Percentiles rank a stretch among this genome's conserved stretches.
Evolutionary conservation across 2,888 invertebrate genomes (phyloP).

Genomic region (Hemaris fuciformis): DNA sequence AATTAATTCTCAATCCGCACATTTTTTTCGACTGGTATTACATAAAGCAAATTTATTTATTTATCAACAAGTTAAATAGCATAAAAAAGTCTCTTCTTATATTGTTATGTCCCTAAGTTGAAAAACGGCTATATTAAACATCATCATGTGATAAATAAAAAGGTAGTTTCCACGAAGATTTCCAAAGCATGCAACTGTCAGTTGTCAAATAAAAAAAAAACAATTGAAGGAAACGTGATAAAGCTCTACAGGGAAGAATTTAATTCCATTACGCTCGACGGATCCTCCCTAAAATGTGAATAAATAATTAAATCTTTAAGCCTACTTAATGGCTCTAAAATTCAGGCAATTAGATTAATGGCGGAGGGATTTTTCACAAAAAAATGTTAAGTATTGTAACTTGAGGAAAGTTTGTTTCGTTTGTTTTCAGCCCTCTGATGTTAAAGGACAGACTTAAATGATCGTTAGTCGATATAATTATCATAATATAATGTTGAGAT

Average conservation of each 20-base stretch:
- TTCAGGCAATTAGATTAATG: constrained; percentile 40
- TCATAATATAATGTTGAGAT: too few species aligned
- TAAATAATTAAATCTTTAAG: constrained; percentile 27
- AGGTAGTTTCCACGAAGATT: too few species aligned
- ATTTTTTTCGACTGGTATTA: too few species aligned
- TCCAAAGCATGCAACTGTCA: neutral
- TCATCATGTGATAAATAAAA: too few species aligned
- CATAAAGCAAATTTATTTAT: too few species aligned
- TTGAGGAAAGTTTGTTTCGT: neutral
- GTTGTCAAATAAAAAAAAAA: neutral
- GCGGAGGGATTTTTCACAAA: constrained; percentile 26
- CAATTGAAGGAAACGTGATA: neutral
- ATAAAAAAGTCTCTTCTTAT: too few species aligned
- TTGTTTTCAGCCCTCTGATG: neutral
- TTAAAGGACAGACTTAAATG: neutral
- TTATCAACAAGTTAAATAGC: too few species aligned
- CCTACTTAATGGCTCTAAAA: constrained; percentile 30
- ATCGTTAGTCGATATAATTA: too few species aligned
- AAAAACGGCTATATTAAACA: too few species aligned
- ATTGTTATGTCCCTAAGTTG: too few species aligned
- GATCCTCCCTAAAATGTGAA: constrained; percentile 21
- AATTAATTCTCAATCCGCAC: too few species aligned
- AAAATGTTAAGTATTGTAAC: constrained; percentile 7
- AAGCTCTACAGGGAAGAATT: neutral
- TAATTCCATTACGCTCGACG: constrained; percentile 3